Base-by-base conservation (phyloP, 1,140 invertebrate genomes). In the Himalopsyche phryganea region DNA sequence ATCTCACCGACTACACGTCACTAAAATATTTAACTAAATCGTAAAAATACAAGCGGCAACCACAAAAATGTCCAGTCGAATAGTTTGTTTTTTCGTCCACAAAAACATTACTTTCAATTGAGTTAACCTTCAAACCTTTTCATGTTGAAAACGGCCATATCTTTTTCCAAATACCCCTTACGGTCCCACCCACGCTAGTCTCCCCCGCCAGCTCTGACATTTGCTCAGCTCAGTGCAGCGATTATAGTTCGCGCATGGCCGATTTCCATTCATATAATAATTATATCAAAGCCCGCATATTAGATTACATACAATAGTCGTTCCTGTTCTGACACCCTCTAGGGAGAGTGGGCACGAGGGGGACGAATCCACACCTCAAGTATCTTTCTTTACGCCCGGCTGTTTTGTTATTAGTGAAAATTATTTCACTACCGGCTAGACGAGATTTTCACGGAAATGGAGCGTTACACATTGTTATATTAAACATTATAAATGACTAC, bases 221-320 rank as follows among this genome's bases (percentile, higher is more conserved):
- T 61, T 61, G 53, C 60, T 51, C 60, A 56, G 60, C 42, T 61
- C 53, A 44, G 54, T 58, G 60, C 60, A 53, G 60, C 60, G 50
- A 61, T 61, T 61, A 61, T 61, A 56, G 60, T 52, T 61, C 47
- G 55, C 52, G 49, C 54, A 46, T 49, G 54, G 50, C 49, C 54
- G 49, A 48, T 41, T 56, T 20, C 60, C 60, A 58, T 62, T 63
- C 60, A 54, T 58, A 58, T 63, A 63, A 63, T 52, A 48, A 58
- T 58, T 49, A 52, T 62, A 58, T 62, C 60, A 62, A 62, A 56
- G 54, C 54, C 54, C 60, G 54, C 60, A 61, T 52, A 46, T 50
- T 57, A 57, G 55, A 57, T 58, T 58, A 58, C 49, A 42, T 15
- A 50, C 10, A 46, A 60, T 47, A 14, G 28, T 18, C 48, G 17